Percentiles rank a stretch among this genome's conserved stretches.
Evolutionary conservation across 2,888 invertebrate species (phyloP).

Genomic region (Dynastes tityus): DNA sequence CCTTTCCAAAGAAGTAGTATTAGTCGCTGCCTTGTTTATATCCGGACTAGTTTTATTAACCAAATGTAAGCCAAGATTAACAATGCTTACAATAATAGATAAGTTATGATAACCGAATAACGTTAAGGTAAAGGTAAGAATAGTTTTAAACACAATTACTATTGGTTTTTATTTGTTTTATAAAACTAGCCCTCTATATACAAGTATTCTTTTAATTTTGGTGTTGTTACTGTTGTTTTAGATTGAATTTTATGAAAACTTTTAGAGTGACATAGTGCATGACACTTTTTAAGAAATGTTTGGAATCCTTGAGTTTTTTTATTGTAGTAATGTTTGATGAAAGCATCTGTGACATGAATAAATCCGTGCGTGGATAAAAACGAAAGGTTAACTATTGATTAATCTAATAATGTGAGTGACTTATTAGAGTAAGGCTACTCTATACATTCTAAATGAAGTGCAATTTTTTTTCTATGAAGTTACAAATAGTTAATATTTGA

Average conservation of each 20-base stretch:
- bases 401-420: not conserved
- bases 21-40: conserved; percentile 13
- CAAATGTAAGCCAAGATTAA: no score
- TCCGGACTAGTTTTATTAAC: conserved; percentile 10
- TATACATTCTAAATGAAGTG: conserved; percentile 19
- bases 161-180: not conserved
- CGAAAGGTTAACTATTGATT: conserved; percentile 6
- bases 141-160: not conserved
- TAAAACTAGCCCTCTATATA: not conserved
- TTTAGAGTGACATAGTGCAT: conserved; percentile 6
- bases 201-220: not conserved
- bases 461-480: conserved; percentile 5
- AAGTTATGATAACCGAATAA: not conserved
- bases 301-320: not conserved
- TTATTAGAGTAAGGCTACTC: not conserved
- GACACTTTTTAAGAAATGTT: not conserved
- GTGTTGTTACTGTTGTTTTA: conserved; percentile 1
- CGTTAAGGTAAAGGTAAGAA: not conserved
- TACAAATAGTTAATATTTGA: not conserved
- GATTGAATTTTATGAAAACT: not conserved
- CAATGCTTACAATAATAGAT: no score
- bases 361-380: not conserved
- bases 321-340: not conserved
- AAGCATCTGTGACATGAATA: not conserved
- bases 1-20: not conserved